Evolutionary conservation across 1,140 invertebrate species (phyloP).

Genomic region (Glomeris maerens): DNA sequence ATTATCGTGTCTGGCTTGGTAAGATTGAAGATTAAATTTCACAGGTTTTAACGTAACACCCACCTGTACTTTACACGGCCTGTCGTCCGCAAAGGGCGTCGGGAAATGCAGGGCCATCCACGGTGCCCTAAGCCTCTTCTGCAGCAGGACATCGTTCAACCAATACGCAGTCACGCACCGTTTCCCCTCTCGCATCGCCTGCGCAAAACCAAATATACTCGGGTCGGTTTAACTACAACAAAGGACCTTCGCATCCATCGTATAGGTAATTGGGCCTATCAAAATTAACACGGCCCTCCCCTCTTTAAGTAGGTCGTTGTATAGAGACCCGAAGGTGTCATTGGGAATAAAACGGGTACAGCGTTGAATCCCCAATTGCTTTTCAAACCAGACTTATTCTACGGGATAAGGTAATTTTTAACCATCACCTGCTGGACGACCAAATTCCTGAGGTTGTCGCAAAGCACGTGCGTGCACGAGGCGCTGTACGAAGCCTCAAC

Average conservation of each 20-base stretch:
- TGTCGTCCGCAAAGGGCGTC: slow-evolving; percentile 49
- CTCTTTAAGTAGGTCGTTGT: too few relatives aligned
- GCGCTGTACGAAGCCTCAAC: slow-evolving; percentile 67
- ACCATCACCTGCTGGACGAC: slow-evolving; percentile 58
- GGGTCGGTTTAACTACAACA: too few relatives aligned
- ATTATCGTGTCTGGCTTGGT: too few relatives aligned
- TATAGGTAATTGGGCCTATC: too few relatives aligned
- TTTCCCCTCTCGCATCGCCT: slow-evolving; percentile 61
- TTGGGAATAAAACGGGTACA: too few relatives aligned
- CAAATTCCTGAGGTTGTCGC: slow-evolving; percentile 73
- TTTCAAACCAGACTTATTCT: background rate
- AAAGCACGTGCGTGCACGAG: slow-evolving; percentile 79
- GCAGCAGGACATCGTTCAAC: slow-evolving; percentile 75
- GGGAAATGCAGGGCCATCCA: slow-evolving; percentile 86
- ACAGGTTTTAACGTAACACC: too few relatives aligned
- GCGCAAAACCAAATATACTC: background rate
- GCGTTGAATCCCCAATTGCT: background rate
- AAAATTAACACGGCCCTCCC: too few relatives aligned
- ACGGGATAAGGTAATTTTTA: background rate
- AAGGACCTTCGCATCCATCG: too few relatives aligned
- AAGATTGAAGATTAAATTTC: too few relatives aligned
- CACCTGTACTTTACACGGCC: slow-evolving; percentile 42
- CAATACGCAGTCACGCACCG: slow-evolving; percentile 86
- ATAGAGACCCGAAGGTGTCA: too few relatives aligned
- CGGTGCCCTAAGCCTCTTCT: slow-evolving; percentile 70